A percentile compares a stretch with the other conserved stretches of the same genome.
These are phyloP conservation scores for Muschampia plurimacula DNA, from an alignment of 2,888 invertebrate genomes.

Conservation along the genomic window DNA sequence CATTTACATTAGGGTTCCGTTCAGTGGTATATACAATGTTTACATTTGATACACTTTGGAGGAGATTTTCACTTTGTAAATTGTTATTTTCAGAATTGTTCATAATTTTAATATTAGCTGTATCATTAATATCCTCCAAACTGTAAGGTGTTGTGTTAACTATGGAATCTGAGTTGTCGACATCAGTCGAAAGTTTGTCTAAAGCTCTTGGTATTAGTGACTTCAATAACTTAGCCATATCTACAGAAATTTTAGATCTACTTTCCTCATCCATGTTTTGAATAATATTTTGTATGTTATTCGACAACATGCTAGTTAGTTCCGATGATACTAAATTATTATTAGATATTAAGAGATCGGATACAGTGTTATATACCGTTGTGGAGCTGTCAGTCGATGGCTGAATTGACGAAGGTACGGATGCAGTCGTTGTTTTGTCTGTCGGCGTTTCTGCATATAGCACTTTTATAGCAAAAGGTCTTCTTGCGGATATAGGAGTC, in stretches of 20 bases:
- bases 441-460: constrained; percentile 76
- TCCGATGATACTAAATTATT: constrained; percentile 79
- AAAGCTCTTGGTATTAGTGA: constrained; percentile 80
- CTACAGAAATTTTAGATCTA: constrained; percentile 79
- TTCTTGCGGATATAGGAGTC: constrained; percentile 76
- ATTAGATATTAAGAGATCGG: constrained; percentile 80
- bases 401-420: constrained; percentile 67
- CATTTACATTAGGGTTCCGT: constrained; percentile 53
- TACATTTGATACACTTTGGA: constrained; percentile 64
- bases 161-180: constrained; percentile 66
- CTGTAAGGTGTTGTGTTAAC: constrained; percentile 80
- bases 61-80: constrained; percentile 57
- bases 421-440: constrained; percentile 74
- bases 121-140: constrained; percentile 80
- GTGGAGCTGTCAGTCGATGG: constrained; percentile 74
- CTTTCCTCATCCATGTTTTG: constrained; percentile 76
- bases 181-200: constrained; percentile 64
- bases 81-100: constrained; percentile 44
- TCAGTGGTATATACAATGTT: constrained; percentile 71
- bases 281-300: constrained; percentile 77
- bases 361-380: constrained; percentile 82
- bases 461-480: constrained; percentile 80
- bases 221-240: constrained; percentile 81
- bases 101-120: constrained; percentile 68
- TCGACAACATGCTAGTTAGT: constrained; percentile 84